Base-by-base conservation (phyloP, 2,113 vertebrate genomes). In the Centrocercus urophasianus region DNA sequence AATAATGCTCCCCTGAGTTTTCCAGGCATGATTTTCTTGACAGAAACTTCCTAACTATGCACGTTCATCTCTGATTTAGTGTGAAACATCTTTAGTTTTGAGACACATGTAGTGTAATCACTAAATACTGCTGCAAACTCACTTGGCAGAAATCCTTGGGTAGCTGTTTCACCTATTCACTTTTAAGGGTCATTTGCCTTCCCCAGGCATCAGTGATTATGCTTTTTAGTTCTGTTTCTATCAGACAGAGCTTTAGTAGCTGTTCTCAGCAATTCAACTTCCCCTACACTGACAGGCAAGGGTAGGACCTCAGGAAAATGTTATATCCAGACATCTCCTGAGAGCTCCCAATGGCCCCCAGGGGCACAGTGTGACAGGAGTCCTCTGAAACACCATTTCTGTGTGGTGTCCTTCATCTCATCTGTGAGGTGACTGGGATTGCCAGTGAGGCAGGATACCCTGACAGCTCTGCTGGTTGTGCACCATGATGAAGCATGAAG, bases 21-120 rank as follows among this genome's bases (percentile, higher is more conserved):
- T 86, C 90, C 59, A 83, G 38, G 11, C 22, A 52, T 38, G 48
- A 65, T 75, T 95, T 94, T 60, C 86, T 65, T 69, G 50, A 48
- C 34, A 81, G 65, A 95, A 90, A 32, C 52, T 75, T 84, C n/a
- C 27, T 61, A 65, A 42, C 65, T 22, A 14, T 65, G 14, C 71
- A n/a, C 14, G 6, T 69, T 89, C 5, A 43, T 50, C n/a, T 91
- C 32, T 77, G 47, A 57, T 90, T 74, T 82, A 66, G 22, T 47
- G 38, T 42, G 63, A 86, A 86, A 65, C 48, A 32, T 32, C 66
- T 75, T 92, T 63, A 50, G 20, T 82, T 86, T 34, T 89, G 65
- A 90, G 43, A 65, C 65, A 47, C 32, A 43, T 34, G 14, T 67
- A 73, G 25, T 27, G 21, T 22, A 40, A 74, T 17, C 16, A 59